Conservation (phyloP, 2,113 vertebrate genomes). For the Ifrita kowaldi region DNA sequence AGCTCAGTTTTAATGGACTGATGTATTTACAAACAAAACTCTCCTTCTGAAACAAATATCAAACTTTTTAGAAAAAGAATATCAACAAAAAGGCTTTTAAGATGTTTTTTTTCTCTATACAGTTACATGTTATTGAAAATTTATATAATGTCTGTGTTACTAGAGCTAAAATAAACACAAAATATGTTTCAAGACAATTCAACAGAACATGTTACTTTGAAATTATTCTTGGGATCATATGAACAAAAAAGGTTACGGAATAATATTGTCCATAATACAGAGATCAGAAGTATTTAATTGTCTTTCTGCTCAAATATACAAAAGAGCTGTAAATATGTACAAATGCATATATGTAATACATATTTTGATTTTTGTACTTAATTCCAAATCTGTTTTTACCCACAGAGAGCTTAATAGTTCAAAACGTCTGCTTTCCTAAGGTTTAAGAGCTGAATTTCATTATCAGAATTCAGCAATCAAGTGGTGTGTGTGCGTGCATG, state of each 20-base stretch:
- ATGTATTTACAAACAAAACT: background rate
- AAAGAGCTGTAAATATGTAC: background rate
- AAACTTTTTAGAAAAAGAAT: background rate
- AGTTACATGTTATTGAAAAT: background rate
- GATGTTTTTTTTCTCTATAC: background rate
- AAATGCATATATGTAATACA: background rate
- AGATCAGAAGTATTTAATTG: background rate
- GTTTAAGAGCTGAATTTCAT: background rate
- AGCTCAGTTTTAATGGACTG: background rate
- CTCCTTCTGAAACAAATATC: background rate
- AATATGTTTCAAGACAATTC: background rate
- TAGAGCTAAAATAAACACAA: background rate
- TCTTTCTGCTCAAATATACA: background rate
- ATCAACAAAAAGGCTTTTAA: background rate
- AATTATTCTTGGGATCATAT: background rate
- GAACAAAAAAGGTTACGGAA: background rate
- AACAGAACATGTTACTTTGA: background rate
- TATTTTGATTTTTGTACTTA: background rate
- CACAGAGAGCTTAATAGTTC: background rate
- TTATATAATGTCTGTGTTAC: background rate
- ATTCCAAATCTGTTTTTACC: background rate
- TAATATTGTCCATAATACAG: background rate
- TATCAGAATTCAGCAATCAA: background rate
- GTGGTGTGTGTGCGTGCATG: accelerated
- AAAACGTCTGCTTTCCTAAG: background rate